Conservation (phyloP, 2,797 vertebrate species). For the Anabacerthia variegaticeps region DNA sequence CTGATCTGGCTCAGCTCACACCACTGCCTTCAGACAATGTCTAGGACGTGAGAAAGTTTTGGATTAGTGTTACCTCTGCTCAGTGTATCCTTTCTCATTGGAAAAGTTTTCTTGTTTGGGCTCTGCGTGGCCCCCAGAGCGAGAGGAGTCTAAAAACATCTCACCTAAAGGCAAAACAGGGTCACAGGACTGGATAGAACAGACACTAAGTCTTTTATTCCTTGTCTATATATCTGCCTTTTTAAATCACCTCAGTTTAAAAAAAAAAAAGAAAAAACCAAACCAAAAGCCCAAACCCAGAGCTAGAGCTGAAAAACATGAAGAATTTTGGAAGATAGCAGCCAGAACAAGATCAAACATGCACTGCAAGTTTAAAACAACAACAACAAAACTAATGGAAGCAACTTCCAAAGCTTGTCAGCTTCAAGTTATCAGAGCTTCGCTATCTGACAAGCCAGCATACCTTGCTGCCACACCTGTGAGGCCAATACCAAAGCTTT, state of each 20-base stretch:
- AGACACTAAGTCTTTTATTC: not conserved
- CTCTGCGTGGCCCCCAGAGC: not conserved
- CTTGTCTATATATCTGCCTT: not conserved
- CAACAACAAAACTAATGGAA: not conserved
- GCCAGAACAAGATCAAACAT: not conserved
- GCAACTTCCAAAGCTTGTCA: not conserved
- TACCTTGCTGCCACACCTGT: not conserved
- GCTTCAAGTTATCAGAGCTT: not conserved
- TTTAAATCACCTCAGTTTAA: not conserved
- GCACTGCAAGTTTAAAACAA: not conserved
- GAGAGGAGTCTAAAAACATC: not conserved
- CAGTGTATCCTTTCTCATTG: not conserved
- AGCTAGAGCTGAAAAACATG: not conserved
- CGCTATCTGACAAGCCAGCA: not conserved
- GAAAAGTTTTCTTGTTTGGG: not conserved
- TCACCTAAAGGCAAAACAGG: not conserved
- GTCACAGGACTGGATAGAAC: not conserved
- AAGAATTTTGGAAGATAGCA: not conserved
- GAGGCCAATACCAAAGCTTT: not conserved
- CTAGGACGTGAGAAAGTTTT: not conserved
- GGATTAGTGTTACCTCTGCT: not conserved
- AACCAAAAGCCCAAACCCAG: not conserved
- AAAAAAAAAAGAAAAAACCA: no score
- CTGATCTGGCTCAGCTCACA: slow-evolving; percentile 11
- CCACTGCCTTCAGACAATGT: not conserved